These are phyloP conservation scores for Plutomurus gul DNA, from an alignment of 1,140 invertebrate species.

Conservation along the genomic window DNA sequence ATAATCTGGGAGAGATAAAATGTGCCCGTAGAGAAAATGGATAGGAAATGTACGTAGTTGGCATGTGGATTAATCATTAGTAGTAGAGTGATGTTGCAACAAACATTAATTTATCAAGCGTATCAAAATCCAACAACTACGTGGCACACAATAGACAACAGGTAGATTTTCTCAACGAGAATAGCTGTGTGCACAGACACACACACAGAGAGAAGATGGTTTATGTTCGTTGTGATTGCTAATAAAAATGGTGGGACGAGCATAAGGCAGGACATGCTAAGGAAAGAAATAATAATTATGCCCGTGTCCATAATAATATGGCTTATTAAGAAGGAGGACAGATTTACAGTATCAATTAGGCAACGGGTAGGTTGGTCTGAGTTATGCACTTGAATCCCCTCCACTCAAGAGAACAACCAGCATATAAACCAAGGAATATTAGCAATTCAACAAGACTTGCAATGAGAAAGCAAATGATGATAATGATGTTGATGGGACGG, in stretches of 20 bases:
- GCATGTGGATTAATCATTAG: conserved; percentile 6
- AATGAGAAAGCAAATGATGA: conserved; percentile 8
- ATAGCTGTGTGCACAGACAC: neutral
- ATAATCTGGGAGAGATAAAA: too few species aligned
- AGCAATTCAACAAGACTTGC: neutral
- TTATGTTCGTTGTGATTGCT: conserved; percentile 7
- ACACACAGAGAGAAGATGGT: neutral
- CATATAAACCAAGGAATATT: neutral
- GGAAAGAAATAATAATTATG: conserved; percentile 11
- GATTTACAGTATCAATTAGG: conserved; percentile 33
- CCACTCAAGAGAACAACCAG: neutral
- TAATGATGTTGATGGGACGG: neutral
- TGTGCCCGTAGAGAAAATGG: conserved; percentile 8
- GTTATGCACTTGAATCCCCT: neutral
- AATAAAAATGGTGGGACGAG: conserved; percentile 24
- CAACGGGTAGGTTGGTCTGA: conserved; percentile 14
- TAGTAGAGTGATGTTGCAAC: neutral
- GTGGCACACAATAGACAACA: neutral
- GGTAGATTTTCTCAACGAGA: neutral
- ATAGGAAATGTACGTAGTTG: neutral
- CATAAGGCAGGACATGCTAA: conserved; percentile 3
- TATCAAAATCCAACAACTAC: neutral
- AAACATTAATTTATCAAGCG: conserved; percentile 20
- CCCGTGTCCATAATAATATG: conserved; percentile 28
- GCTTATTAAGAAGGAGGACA: conserved; percentile 35